Evolutionary conservation across 2,888 invertebrate genomes (phyloP), one percentile per base, ranked within the genome.

Genomic region (Lampropteryx suffumata): DNA sequence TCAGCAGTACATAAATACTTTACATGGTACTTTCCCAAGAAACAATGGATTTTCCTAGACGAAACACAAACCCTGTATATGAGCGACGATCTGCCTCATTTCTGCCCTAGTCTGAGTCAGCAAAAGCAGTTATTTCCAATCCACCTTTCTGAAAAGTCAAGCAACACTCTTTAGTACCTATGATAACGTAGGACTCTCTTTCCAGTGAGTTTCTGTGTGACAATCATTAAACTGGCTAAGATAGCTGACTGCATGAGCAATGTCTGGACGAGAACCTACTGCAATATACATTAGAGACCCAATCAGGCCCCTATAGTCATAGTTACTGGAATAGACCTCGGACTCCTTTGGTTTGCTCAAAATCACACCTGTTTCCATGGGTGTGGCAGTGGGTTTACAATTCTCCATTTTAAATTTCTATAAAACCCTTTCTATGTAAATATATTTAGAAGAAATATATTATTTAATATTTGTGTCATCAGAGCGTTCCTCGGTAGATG

Each of bases 141-240:
- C 29, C 12, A 17, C 24, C 24, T 24, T 24, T 24, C 24, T 24
- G 24, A 24, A 24, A 24, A 24, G 24, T 24, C 24, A 62, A 13
- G 8, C 47, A 9, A 34, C 40, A 57, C 10, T 60, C 26, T 10
- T 39, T 29, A 5, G 64, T 60, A 8, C 60, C 59, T 61, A 13
- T 64, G 24, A 50, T 63, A 66, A 3, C 61, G 28, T 5, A 64
- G 12, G 1, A 64, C 46, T 9, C 62, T 40, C 52, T 27, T 59
- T 61, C 56, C 64, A 64, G 30, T 63, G 64, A 0, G 1, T 14
- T 10, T 53, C 51, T 12, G 5, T 8, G 45, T 41, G 39, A 37
- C 42, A 52, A 2, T 54, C 40, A 36, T 64, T 63, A 34, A 64
- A 64, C 14, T 63, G n/a, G n/a, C n/a, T n/a, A n/a, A n/a, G 63